Evolutionary conservation across 2,888 invertebrate species (phyloP).

Genomic region (Andricus curvator): DNA sequence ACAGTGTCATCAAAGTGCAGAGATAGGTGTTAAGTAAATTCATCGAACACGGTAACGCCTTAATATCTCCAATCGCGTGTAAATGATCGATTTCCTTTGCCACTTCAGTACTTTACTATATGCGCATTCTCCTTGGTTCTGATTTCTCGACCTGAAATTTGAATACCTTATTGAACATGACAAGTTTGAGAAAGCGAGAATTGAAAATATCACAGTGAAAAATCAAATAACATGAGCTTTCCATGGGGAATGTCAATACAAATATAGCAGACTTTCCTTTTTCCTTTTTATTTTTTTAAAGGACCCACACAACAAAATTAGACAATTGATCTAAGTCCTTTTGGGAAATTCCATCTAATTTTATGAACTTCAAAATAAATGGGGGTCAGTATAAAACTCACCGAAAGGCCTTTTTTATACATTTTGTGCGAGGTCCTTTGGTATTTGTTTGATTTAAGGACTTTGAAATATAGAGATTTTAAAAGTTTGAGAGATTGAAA

Average conservation of each 20-base stretch:
- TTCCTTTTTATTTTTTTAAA: neutral
- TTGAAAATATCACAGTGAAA: neutral
- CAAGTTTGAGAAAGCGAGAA: neutral
- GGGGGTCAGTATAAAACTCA: too few relatives aligned
- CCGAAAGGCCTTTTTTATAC: too few relatives aligned
- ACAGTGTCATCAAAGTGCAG: conserved; percentile 24
- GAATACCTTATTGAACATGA: conserved; percentile 15
- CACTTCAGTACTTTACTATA: neutral
- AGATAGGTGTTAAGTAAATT: conserved; percentile 46
- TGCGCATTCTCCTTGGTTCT: neutral
- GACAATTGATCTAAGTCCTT: too few relatives aligned
- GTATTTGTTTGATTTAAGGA: neutral
- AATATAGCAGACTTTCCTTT: neutral
- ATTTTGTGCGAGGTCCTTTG: too few relatives aligned
- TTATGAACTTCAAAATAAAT: too few relatives aligned
- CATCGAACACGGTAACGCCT: conserved; percentile 21
- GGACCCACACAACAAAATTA: too few relatives aligned
- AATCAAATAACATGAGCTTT: neutral
- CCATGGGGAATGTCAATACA: neutral
- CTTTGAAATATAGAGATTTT: neutral
- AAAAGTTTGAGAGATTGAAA: too few relatives aligned
- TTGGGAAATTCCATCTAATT: too few relatives aligned
- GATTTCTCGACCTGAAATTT: neutral
- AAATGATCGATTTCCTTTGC: conserved; percentile 27
- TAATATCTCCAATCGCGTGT: conserved; percentile 33